phyloP scores from a whole-genome alignment of 2,797 vertebrate species.

The Myripristis jacobus region DNA sequence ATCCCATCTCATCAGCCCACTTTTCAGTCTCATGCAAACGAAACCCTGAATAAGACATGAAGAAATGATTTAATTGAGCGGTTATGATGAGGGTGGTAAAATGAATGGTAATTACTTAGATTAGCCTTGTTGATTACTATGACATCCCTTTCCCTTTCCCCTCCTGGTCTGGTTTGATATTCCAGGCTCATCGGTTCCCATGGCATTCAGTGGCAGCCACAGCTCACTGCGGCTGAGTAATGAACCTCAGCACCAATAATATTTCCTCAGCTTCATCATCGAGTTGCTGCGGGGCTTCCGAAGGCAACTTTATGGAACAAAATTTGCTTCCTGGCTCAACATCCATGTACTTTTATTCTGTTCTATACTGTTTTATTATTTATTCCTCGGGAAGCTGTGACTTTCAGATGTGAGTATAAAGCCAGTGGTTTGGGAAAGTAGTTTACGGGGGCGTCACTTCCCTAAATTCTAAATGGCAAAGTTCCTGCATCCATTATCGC shows the following conservation, averaged over 20 bases:
- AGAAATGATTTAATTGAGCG: constrained; percentile 21
- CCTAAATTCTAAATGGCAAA: constrained; percentile 43
- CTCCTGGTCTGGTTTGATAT: constrained; percentile 16
- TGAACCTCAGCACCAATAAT: constrained; percentile 57
- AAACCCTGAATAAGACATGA: constrained; percentile 15
- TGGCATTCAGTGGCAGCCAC: constrained; percentile 32
- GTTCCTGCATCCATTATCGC: constrained; percentile 24
- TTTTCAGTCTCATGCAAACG: neutral
- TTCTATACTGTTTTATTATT: constrained; percentile 53
- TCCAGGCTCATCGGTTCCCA: constrained; percentile 31
- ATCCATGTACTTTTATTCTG: constrained; percentile 35
- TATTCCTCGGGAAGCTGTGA: constrained; percentile 51
- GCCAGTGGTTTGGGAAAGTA: constrained; percentile 41
- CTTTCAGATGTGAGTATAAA: constrained; percentile 58
- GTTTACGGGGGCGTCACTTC: constrained; percentile 46
- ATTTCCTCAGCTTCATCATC: constrained; percentile 49
- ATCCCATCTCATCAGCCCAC: neutral
- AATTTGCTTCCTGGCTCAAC: constrained; percentile 49
- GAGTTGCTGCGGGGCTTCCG: constrained; percentile 47
- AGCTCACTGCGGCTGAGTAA: constrained; percentile 49
- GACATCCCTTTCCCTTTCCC: constrained; percentile 3
- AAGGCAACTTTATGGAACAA: constrained; percentile 23
- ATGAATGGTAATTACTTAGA: constrained; percentile 35
- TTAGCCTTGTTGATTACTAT: constrained; percentile 37
- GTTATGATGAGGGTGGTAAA: constrained; percentile 21